Base-by-base conservation (phyloP, 2,888 invertebrate species). In the Craniophora ligustri region DNA sequence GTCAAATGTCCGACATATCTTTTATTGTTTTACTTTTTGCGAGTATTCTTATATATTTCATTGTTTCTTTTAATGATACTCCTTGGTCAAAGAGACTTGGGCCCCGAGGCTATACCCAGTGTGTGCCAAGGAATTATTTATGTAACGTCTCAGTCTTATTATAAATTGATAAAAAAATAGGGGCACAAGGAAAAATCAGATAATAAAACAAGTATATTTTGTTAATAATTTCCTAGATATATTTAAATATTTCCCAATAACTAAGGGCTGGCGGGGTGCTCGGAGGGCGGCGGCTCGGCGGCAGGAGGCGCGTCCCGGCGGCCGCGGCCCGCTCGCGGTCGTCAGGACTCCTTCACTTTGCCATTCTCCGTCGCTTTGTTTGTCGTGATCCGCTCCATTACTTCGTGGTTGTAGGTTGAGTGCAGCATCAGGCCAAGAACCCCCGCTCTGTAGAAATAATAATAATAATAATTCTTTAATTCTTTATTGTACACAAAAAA, bases 341-440 rank as follows among this genome's bases (percentile, higher is more conserved):
- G 89, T 91, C 90, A 91, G 64, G 91, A 87, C 5, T 92, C 91
- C 57, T 90, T 88, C 1, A 86, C 62, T 32, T 90, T 90, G 3
- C 91, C 90, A 55, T 90, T 92, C 55, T 91, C 92, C 34, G 82
- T 86, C 14, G 78, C 86, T 51, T 92, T 92, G n/a, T n/a, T n/a
- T 11, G 78, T 79, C 1, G 92, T 89, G 71, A 93, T 93, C 1
- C 91, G 84, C 77, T 97, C 97, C 96, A 98, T 97, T 0, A 97
- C 94, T 73, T 98, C 98, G 82, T 99, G 98, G 89, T 99, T 98
- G 84, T 98, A 98, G 0, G 99, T 99, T 5, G 99, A 98, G 85
- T 99, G 99, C n/a, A 99, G 92, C 97, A 99, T 97, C 0, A 99
- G 94, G 0, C 98, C 98, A 10, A 99, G 92, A 0, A 99, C 98